phyloP scores from a whole-genome alignment of 2,888 invertebrate species.

The Nephrotoma guestfalica region DNA sequence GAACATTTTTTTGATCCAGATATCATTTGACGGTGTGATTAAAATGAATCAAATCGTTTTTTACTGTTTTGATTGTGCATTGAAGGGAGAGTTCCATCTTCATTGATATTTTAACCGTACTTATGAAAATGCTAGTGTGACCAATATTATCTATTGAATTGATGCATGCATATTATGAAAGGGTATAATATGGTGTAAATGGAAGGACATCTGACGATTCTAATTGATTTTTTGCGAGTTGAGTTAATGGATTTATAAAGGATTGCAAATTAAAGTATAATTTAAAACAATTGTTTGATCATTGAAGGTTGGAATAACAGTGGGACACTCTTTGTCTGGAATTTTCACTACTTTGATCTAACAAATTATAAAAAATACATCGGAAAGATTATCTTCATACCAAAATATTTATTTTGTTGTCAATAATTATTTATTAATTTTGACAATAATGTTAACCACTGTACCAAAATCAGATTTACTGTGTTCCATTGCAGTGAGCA shows the following conservation, averaged over 20 bases:
- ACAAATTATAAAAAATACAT: no score
- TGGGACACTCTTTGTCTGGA: background rate
- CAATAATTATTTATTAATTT: no score
- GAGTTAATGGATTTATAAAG: background rate
- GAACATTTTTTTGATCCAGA: background rate
- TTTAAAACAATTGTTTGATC: background rate
- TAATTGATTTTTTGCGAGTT: background rate
- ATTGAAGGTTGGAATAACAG: background rate
- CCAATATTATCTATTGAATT: background rate
- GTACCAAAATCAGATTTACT: no score
- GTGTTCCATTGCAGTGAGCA: no score
- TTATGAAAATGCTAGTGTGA: background rate
- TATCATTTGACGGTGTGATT: background rate
- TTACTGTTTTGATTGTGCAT: background rate
- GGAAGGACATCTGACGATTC: background rate
- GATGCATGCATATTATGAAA: background rate
- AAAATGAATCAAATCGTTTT: background rate
- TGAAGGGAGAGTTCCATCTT: background rate
- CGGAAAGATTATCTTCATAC: no score
- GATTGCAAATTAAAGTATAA: background rate
- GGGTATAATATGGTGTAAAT: background rate
- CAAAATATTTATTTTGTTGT: no score
- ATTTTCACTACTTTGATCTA: no score
- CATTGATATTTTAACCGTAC: background rate
- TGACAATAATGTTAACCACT: no score